These are phyloP conservation scores for Eugnorisma glareosa DNA, from an alignment of 2,888 invertebrate genomes.

Conservation along the genomic window DNA sequence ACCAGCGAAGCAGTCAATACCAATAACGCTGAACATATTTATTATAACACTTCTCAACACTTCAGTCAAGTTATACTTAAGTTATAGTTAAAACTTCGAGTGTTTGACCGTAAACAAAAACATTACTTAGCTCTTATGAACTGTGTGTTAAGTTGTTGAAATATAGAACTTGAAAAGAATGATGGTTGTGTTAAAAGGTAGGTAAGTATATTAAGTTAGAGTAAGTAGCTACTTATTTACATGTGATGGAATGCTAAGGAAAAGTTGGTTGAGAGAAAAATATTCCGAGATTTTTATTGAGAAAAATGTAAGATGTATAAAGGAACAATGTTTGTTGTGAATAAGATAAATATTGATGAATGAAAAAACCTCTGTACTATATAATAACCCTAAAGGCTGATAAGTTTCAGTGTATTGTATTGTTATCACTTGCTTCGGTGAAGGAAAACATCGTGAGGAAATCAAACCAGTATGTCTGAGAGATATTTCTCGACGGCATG, in stretches of 20 bases:
- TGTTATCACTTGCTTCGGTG: too few species aligned
- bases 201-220: slow-evolving; percentile 18
- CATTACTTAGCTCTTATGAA: slow-evolving; percentile 47
- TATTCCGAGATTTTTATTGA: not conserved
- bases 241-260: not conserved
- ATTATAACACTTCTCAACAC: slow-evolving; percentile 58
- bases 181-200: slow-evolving; percentile 22
- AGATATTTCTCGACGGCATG: too few species aligned
- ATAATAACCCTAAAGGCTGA: not conserved
- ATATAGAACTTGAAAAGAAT: slow-evolving; percentile 21
- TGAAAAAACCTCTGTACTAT: too few species aligned
- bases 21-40: slow-evolving; percentile 37
- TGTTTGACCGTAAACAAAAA: slow-evolving; percentile 57
- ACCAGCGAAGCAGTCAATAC: not conserved
- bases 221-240: not conserved
- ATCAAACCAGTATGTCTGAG: too few species aligned
- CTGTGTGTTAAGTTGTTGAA: slow-evolving; percentile 14
- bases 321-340: not conserved
- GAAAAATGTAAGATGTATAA: not conserved
- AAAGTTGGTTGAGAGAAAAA: not conserved
- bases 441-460: too few species aligned
- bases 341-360: not conserved
- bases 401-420: too few species aligned
- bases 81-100: slow-evolving; percentile 46
- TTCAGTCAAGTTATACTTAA: slow-evolving; percentile 46